Conservation (phyloP, 1,140 invertebrate genomes). For the Doryteuthis pealeii region DNA sequence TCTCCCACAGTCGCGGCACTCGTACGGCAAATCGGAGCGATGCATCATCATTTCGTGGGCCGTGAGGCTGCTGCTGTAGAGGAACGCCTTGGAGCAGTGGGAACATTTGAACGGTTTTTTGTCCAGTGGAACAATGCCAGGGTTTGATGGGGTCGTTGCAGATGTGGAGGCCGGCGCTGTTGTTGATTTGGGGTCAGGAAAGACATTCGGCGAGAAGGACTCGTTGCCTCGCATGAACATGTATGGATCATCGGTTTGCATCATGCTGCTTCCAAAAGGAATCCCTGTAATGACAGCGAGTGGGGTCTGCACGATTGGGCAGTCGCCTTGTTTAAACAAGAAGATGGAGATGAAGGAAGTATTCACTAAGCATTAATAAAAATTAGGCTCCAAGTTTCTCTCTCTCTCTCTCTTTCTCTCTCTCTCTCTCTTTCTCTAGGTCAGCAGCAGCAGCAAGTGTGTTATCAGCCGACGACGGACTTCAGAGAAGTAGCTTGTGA, state of each 20-base stretch:
- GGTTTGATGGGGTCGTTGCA: background rate
- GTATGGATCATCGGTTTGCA: background rate
- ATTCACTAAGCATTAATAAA: too few species aligned
- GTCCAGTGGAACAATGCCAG: background rate
- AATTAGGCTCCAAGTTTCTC: background rate
- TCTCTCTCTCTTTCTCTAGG: slow-evolving; percentile 3
- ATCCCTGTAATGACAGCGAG: background rate
- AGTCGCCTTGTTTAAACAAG: too few species aligned
- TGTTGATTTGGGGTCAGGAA: background rate
- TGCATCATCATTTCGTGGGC: slow-evolving; percentile 2
- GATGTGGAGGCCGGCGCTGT: background rate
- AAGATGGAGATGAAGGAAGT: too few species aligned
- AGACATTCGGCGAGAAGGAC: slow-evolving; percentile 4
- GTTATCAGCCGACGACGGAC: background rate
- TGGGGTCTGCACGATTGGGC: too few species aligned
- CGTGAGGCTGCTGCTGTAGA: slow-evolving; percentile 7
- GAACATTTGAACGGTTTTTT: slow-evolving; percentile 6
- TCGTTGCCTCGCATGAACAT: slow-evolving; percentile 1
- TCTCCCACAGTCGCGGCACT: slow-evolving; percentile 9
- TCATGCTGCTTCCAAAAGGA: background rate
- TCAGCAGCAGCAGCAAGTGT: background rate
- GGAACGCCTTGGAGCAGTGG: background rate
- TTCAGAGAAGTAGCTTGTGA: too few species aligned
- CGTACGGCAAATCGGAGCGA: slow-evolving; percentile 7
- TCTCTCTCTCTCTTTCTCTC: slow-evolving; percentile 12